These are phyloP conservation scores for Grammomys surdaster DNA, from an alignment of 2,113 vertebrate species.

Conservation along the genomic window DNA sequence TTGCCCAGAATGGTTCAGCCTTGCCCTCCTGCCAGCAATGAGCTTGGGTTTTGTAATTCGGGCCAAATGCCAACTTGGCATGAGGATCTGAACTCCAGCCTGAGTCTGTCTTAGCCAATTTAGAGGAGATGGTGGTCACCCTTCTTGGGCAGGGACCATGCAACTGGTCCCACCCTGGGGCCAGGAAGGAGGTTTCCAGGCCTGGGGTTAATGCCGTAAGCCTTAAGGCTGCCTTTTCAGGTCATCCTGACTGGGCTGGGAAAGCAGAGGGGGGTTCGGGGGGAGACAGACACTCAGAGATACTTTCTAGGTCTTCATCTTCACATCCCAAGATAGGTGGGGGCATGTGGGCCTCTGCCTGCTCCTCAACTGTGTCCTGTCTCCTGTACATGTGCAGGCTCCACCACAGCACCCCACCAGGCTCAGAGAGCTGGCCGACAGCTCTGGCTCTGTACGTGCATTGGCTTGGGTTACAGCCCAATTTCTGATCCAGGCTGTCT, in stretches of 20 bases:
- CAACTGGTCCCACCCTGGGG: neutral
- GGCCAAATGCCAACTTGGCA: slow-evolving; percentile 61
- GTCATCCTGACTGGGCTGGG: fast-evolving
- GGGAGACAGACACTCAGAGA: neutral
- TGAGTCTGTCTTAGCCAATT: neutral
- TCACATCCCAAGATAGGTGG: neutral
- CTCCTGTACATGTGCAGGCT: neutral
- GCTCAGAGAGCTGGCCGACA: neutral
- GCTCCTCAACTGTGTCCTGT: neutral
- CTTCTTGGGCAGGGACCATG: neutral
- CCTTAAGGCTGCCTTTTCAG: neutral
- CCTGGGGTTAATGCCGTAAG: neutral
- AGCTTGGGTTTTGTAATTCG: neutral
- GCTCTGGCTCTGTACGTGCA: neutral
- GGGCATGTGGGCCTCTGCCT: neutral
- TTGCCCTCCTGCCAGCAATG: neutral
- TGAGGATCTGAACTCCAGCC: neutral
- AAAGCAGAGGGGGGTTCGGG: neutral
- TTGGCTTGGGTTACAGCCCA: neutral
- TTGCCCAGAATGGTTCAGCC: slow-evolving; percentile 62
- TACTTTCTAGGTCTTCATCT: neutral
- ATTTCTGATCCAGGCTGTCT: neutral
- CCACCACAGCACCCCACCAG: neutral
- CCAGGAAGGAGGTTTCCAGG: neutral
- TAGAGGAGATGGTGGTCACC: neutral